Percentiles rank a stretch among this genome's conserved stretches.
These are phyloP conservation scores for Calyptommatus sinebrachiatus DNA, from an alignment of 2,113 vertebrate genomes.

Conservation along the genomic window DNA sequence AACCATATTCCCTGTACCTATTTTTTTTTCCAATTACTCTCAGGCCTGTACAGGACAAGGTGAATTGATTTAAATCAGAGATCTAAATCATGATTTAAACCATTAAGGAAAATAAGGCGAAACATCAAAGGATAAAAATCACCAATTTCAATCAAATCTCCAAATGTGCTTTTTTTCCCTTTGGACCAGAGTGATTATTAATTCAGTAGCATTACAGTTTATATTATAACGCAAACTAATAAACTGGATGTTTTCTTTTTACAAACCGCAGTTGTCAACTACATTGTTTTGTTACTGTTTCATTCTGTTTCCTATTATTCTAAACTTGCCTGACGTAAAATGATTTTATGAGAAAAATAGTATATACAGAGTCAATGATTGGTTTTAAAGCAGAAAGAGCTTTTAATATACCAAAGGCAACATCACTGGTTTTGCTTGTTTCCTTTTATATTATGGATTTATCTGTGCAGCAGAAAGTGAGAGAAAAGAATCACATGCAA, in stretches of 20 bases:
- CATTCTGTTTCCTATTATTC: not conserved
- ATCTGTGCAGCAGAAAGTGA: not conserved
- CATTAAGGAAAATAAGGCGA: not conserved
- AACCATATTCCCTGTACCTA: not conserved
- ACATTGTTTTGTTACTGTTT: not conserved
- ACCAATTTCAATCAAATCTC: not conserved
- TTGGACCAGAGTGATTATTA: not conserved
- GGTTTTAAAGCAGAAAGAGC: not conserved
- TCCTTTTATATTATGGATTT: not conserved
- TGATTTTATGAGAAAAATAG: not conserved
- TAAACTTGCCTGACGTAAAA: not conserved
- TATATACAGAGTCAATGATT: not conserved
- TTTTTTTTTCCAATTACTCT: not conserved
- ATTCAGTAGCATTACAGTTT: not conserved
- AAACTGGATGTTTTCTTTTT: not conserved
- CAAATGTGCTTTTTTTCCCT: not conserved
- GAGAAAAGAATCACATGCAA: too few relatives aligned
- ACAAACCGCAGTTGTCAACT: not conserved
- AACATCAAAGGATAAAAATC: not conserved
- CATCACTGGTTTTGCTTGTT: not conserved
- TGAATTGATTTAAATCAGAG: not conserved
- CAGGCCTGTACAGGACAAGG: not conserved
- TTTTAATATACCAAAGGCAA: not conserved
- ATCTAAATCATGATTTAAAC: not conserved
- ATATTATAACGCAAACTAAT: not conserved